These are phyloP conservation scores for Nephrocerus scutellatus DNA, from an alignment of 2,888 invertebrate genomes.

Conservation along the genomic window DNA sequence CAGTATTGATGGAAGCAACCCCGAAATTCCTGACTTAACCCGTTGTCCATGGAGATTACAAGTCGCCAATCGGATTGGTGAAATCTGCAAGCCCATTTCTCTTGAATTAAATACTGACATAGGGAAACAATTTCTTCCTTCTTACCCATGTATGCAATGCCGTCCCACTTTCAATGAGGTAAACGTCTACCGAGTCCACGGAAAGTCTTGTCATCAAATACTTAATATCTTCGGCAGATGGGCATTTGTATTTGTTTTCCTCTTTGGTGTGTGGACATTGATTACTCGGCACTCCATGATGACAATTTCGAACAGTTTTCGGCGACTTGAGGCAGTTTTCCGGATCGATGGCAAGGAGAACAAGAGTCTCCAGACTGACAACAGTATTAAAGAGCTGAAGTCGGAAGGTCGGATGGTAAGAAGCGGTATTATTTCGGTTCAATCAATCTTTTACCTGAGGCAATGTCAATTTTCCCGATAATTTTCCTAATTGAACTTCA, in stretches of 20 bases:
- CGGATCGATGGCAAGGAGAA: slow-evolving; percentile 75
- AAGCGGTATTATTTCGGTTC: neutral
- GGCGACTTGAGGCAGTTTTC: slow-evolving; percentile 88
- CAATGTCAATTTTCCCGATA: slow-evolving; percentile 83
- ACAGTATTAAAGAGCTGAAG: slow-evolving; percentile 71
- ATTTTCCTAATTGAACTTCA: slow-evolving; percentile 87
- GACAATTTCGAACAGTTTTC: slow-evolving; percentile 67
- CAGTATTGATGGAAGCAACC: slow-evolving; percentile 68
- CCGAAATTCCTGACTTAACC: slow-evolving; percentile 82
- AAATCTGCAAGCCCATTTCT: slow-evolving; percentile 62
- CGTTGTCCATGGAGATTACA: slow-evolving; percentile 94
- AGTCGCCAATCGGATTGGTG: slow-evolving; percentile 78
- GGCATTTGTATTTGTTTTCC: slow-evolving; percentile 67
- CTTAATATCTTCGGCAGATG: slow-evolving; percentile 77
- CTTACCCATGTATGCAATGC: slow-evolving; percentile 76
- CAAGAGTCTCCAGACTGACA: slow-evolving; percentile 80
- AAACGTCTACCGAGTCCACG: slow-evolving; percentile 83
- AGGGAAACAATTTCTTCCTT: neutral
- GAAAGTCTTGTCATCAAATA: slow-evolving; percentile 88
- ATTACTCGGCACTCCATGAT: slow-evolving; percentile 66
- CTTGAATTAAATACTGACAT: too few species aligned
- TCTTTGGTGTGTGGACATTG: slow-evolving; percentile 64
- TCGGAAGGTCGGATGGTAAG: slow-evolving; percentile 3
- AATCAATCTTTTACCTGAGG: slow-evolving; percentile 60
- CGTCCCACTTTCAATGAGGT: slow-evolving; percentile 82